These are phyloP conservation scores for Pheosia tremula DNA, from an alignment of 2,888 invertebrate genomes.

Conservation along the genomic window DNA sequence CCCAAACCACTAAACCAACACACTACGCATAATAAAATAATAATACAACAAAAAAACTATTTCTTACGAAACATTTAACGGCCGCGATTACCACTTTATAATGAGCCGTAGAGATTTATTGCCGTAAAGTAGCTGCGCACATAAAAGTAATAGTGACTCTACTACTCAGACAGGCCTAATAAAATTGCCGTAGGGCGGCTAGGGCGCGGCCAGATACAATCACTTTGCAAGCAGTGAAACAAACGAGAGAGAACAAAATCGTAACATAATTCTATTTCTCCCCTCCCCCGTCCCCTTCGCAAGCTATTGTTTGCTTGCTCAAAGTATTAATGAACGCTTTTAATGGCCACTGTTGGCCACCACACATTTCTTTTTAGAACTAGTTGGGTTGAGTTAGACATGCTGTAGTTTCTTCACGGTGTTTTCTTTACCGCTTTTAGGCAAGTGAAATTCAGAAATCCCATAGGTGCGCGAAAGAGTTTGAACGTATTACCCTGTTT, in stretches of 20 bases:
- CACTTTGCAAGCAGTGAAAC: not conserved
- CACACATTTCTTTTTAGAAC: too few relatives aligned
- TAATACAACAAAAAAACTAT: not conserved
- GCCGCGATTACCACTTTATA: conserved; percentile 1
- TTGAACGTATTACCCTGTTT: too few relatives aligned
- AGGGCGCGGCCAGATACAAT: conserved; percentile 7
- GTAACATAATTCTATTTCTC: not conserved
- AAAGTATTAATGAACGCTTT: too few relatives aligned
- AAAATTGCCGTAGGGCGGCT: conserved; percentile 23
- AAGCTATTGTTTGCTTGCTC: too few relatives aligned
- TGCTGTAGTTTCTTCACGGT: too few relatives aligned
- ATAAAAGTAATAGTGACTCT: conserved; percentile 17
- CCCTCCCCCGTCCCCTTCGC: too few relatives aligned
- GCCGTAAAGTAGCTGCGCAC: conserved; percentile 21
- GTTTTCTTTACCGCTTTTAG: too few relatives aligned
- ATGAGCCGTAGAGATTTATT: conserved; percentile 1
- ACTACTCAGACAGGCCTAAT: conserved; percentile 34
- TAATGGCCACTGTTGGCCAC: too few relatives aligned
- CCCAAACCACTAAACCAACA: not conserved
- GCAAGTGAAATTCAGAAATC: too few relatives aligned
- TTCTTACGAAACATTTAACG: not conserved
- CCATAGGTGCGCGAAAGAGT: too few relatives aligned
- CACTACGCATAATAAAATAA: not conserved
- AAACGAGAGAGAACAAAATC: not conserved
- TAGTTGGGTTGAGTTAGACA: too few relatives aligned